A percentile compares a stretch with the other conserved stretches of the same genome.
Evolutionary conservation across 2,888 invertebrate species (phyloP).

Genomic region (Thalpophila matura): DNA sequence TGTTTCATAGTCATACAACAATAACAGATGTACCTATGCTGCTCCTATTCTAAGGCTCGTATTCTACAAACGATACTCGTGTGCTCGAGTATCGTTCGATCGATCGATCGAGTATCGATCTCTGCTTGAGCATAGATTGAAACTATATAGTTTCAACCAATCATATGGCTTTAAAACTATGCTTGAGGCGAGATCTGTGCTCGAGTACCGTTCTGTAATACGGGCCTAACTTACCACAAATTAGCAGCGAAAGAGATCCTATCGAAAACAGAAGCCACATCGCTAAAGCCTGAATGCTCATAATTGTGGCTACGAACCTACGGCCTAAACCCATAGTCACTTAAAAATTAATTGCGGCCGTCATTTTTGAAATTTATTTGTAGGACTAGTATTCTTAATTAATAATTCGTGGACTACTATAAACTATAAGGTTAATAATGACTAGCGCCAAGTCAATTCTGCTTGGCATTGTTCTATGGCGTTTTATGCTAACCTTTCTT

Average conservation of each 20-base stretch:
- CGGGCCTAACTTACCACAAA: not conserved
- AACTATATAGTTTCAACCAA: too few relatives aligned
- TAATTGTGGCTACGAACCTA: not conserved
- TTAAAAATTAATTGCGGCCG: slow-evolving; percentile 5
- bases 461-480: not conserved
- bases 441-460: not conserved
- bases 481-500: slow-evolving; percentile 1
- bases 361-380: slow-evolving; percentile 9
- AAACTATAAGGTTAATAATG: not conserved
- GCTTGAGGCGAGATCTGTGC: too few relatives aligned
- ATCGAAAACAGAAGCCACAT: slow-evolving; percentile 4
- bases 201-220: too few relatives aligned
- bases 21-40: not conserved
- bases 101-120: too few relatives aligned
- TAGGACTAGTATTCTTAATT: not conserved
- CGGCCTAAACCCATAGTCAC: not conserved
- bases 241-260: not conserved
- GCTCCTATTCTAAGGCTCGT: not conserved
- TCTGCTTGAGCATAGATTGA: too few relatives aligned
- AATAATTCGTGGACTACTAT: not conserved
- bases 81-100: too few relatives aligned
- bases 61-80: too few relatives aligned
- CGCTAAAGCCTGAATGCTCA: not conserved
- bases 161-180: too few relatives aligned
- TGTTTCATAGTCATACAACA: not conserved